phyloP scores from a whole-genome alignment of 2,113 vertebrate genomes.

The Pyxicephalus adspersus region DNA sequence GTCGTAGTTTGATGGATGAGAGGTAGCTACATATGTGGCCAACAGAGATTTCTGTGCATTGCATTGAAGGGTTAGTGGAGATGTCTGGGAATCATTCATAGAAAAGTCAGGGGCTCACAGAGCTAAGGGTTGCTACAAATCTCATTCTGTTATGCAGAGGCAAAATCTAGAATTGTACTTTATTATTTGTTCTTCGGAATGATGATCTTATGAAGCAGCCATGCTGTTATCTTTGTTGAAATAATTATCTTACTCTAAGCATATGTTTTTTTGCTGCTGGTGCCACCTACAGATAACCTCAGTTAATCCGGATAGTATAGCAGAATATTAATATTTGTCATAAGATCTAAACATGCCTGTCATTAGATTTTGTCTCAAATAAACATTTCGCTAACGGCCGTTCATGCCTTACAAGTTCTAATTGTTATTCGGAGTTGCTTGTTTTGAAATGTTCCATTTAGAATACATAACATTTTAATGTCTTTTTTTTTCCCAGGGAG shows the following conservation, averaged over 20 bases:
- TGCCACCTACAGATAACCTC: conserved; percentile 28
- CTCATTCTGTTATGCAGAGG: no score
- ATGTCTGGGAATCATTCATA: no score
- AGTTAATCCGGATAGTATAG: conserved; percentile 28
- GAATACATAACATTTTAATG: not conserved
- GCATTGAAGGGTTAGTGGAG: no score
- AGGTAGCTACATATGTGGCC: no score
- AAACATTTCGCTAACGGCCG: no score
- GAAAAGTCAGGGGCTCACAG: no score
- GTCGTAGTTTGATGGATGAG: no score
- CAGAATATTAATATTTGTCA: conserved; percentile 6
- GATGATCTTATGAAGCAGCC: not conserved
- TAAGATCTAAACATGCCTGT: not conserved
- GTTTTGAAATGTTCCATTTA: not conserved
- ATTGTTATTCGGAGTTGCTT: no score
- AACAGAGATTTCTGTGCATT: no score
- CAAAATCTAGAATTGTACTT: no score
- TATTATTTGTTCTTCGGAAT: not conserved
- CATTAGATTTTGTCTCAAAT: not conserved
- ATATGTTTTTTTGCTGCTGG: not conserved
- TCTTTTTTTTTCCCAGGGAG: conserved; percentile 74
- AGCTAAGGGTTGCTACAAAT: no score
- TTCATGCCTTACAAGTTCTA: no score
- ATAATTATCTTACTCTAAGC: not conserved
- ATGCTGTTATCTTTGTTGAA: conserved; percentile 25